Percentiles rank a stretch among this genome's conserved stretches.
Conservation (phyloP, 2,113 vertebrate genomes). For the Acrocephalus kingi region DNA sequence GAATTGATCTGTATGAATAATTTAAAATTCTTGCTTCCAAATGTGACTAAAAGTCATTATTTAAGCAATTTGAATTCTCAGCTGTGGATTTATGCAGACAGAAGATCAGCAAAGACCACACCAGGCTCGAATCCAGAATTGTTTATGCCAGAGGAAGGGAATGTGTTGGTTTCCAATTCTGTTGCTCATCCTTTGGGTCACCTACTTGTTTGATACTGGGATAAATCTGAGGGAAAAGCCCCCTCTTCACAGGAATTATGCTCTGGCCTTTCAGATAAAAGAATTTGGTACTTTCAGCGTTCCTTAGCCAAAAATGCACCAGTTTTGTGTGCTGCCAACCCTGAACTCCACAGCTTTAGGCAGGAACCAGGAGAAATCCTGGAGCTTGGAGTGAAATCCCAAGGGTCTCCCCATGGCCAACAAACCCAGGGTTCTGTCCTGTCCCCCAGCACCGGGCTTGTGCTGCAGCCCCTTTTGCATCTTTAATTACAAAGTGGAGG, state of each 20-base stretch:
- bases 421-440: not conserved
- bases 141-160: not conserved
- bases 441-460: not conserved
- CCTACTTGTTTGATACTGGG: not conserved
- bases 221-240: not conserved
- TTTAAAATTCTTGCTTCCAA: not conserved
- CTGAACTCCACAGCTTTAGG: not conserved
- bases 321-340: not conserved
- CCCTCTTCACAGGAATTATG: not conserved
- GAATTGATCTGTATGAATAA: not conserved
- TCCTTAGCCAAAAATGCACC: not conserved
- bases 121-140: not conserved
- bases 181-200: not conserved
- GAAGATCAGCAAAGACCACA: not conserved
- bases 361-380: not conserved
- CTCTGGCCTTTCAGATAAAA: not conserved
- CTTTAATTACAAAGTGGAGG: rapidly evolving
- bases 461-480: not conserved
- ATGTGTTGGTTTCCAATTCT: not conserved
- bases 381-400: not conserved
- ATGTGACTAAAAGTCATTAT: not conserved
- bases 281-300: rapidly evolving
- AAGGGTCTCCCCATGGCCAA: rapidly evolving
- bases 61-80: not conserved
- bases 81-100: not conserved